Evolutionary conservation across 2,888 invertebrate species (phyloP).

Genomic region (Zhengitettix transpicula): DNA sequence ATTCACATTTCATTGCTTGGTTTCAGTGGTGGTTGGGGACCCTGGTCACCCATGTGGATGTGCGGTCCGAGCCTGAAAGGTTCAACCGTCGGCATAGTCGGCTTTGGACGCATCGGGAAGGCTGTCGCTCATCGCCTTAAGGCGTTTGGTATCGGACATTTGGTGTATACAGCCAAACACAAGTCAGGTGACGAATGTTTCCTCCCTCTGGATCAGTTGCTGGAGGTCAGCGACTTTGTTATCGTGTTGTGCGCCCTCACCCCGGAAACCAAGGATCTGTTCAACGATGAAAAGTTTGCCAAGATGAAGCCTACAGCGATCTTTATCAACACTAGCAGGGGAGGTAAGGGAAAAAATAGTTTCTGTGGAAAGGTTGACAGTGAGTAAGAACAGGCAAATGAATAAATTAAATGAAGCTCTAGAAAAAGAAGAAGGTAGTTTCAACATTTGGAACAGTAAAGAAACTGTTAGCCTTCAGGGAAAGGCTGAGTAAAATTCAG

Average conservation of each 20-base stretch:
- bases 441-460: no score
- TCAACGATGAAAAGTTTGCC: slow-evolving; percentile 59
- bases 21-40: slow-evolving; percentile 61
- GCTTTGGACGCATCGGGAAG: slow-evolving; percentile 69
- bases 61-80: slow-evolving; percentile 66
- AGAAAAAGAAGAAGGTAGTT: no score
- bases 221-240: slow-evolving; percentile 69
- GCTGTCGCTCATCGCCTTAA: slow-evolving; percentile 60
- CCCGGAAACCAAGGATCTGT: slow-evolving; percentile 60
- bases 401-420: no score
- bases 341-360: slow-evolving; percentile 29
- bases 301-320: slow-evolving; percentile 77
- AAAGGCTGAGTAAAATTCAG: no score
- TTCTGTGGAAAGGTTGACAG: no score
- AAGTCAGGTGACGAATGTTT: slow-evolving; percentile 40
- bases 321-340: slow-evolving; percentile 76
- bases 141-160: slow-evolving; percentile 52
- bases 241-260: slow-evolving; percentile 64
- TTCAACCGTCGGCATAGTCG: slow-evolving; percentile 69
- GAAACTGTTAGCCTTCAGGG: no score
- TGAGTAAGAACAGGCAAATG: no score
- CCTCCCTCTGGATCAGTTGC: slow-evolving; percentile 44
- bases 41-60: slow-evolving; percentile 82
- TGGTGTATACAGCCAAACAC: slow-evolving; percentile 54
- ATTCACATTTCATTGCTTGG: no score